Evolutionary conservation across 2,113 vertebrate genomes (phyloP).

Genomic region (Oryzias curvinotus): DNA sequence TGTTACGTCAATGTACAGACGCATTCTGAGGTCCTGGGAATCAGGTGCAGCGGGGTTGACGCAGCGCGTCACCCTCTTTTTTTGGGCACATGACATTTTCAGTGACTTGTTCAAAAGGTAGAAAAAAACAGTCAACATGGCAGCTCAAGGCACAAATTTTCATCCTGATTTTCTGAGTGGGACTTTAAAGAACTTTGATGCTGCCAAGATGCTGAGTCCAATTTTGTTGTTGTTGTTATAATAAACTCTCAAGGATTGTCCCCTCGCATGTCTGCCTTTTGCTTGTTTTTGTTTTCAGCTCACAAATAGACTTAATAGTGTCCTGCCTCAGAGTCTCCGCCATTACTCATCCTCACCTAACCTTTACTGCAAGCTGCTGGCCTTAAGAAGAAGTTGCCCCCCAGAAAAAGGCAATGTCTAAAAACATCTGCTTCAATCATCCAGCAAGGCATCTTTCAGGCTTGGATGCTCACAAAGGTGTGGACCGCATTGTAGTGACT

Average conservation of each 20-base stretch:
- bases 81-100: no score
- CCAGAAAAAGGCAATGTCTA: slow-evolving; percentile 10
- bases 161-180: not conserved
- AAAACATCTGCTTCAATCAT: slow-evolving; percentile 27
- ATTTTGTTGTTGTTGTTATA: slow-evolving; percentile 11
- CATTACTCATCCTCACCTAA: slow-evolving; percentile 26
- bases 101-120: no score
- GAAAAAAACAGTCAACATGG: no score
- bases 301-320: slow-evolving; percentile 6
- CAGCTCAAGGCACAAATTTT: no score
- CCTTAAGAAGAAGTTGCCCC: slow-evolving; percentile 17
- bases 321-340: not conserved
- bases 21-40: no score
- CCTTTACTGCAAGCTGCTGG: slow-evolving; percentile 7
- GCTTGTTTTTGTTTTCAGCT: not conserved
- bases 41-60: no score
- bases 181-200: not conserved
- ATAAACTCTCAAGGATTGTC: slow-evolving; percentile 34
- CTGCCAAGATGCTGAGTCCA: not conserved
- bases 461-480: slow-evolving; percentile 39
- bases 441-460: slow-evolving; percentile 38
- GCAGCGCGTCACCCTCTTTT: no score
- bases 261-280: slow-evolving; percentile 4
- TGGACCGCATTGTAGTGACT: slow-evolving; percentile 40
- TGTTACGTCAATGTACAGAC: no score